A percentile compares a stretch with the other conserved stretches of the same genome.
Conservation (phyloP, 2,888 invertebrate species). For the Phortica magna region DNA sequence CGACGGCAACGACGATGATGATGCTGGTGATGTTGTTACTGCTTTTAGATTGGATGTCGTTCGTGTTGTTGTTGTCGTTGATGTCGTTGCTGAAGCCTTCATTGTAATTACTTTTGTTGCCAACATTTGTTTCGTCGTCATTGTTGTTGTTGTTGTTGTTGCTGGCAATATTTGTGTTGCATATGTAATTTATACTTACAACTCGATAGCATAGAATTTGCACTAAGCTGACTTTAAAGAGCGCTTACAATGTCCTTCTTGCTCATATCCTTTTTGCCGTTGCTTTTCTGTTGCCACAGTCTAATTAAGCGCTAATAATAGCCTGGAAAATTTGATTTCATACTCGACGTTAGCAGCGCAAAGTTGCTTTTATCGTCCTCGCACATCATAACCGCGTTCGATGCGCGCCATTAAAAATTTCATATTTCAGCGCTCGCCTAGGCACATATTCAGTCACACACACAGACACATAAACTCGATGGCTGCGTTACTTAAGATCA, state of each 20-base stretch:
- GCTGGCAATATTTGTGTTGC: neutral
- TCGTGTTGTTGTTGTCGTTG: neutral
- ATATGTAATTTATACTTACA: slow-evolving; percentile 4
- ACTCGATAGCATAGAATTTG: slow-evolving; percentile 8
- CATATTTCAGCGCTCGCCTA: neutral
- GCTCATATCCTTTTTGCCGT: neutral
- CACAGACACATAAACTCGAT: neutral
- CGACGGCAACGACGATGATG: neutral
- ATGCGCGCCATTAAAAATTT: neutral
- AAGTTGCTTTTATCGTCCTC: neutral
- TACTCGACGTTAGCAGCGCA: neutral
- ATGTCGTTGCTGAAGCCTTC: neutral
- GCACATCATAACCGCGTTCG: neutral
- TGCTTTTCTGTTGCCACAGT: neutral
- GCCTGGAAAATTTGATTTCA: slow-evolving; percentile 30
- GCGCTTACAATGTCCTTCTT: neutral
- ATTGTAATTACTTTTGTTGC: slow-evolving; percentile 16
- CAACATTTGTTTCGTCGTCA: neutral
- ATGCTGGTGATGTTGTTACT: neutral
- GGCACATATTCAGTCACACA: neutral
- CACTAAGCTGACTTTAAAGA: slow-evolving; percentile 5
- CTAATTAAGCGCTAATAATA: slow-evolving; percentile 29
- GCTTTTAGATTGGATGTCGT: slow-evolving; percentile 2
- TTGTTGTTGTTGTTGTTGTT: neutral
- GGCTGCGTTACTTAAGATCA: neutral